Conservation (phyloP, 2,113 vertebrate species). For the Lophotis ruficrista region DNA sequence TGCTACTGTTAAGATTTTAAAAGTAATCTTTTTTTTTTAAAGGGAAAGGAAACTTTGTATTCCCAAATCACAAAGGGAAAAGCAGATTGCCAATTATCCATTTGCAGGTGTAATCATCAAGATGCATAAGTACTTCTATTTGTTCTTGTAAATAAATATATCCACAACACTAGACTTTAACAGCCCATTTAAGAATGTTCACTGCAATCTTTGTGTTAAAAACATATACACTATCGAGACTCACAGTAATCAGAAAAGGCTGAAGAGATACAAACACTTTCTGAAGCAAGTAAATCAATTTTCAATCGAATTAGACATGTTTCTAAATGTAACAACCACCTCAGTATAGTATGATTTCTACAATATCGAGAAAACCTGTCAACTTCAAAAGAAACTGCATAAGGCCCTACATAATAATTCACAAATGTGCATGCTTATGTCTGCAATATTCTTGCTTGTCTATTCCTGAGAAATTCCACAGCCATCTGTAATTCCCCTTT, state of each 20-base stretch:
- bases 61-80: background rate
- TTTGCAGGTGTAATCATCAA: background rate
- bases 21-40: background rate
- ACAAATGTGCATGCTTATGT: background rate
- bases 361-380: background rate
- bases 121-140: background rate
- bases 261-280: background rate
- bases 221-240: background rate
- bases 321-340: background rate
- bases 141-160: background rate
- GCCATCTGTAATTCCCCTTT: conserved; percentile 32
- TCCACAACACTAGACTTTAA: background rate
- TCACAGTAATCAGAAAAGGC: background rate
- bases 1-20: background rate
- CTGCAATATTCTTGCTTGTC: background rate
- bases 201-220: background rate
- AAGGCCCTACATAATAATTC: background rate
- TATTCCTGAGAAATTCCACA: conserved; percentile 14
- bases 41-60: background rate
- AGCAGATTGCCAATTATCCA: background rate
- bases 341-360: background rate
- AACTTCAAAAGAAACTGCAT: background rate
- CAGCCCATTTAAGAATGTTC: background rate
- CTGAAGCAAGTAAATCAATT: background rate
- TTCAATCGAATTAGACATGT: background rate